phyloP scores from a whole-genome alignment of 2,888 invertebrate species.

The Cepaea hortensis region DNA sequence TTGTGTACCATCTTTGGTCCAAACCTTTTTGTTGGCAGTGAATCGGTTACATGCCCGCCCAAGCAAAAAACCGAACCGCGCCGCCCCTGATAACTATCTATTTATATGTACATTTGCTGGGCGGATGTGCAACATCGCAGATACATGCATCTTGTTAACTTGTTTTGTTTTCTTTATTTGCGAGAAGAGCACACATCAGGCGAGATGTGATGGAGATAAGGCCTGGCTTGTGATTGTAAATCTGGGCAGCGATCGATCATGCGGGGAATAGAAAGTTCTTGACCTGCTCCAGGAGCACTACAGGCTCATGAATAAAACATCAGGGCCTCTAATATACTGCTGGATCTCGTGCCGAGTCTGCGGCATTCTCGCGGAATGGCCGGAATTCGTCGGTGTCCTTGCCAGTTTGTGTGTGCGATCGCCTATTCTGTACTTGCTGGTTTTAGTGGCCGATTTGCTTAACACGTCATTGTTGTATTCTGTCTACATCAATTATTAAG shows the following conservation, averaged over 20 bases:
- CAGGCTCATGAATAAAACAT: slow-evolving; percentile 29
- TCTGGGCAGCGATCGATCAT: slow-evolving; percentile 12
- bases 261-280: not conserved
- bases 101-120: not conserved
- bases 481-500: no score
- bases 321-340: not conserved
- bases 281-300: not conserved
- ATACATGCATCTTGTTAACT: not conserved
- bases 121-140: not conserved
- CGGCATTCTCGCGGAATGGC: not conserved
- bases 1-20: no score
- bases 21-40: no score
- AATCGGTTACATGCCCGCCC: no score
- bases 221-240: not conserved
- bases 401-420: not conserved
- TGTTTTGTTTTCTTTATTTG: not conserved
- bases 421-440: not conserved
- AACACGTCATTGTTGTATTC: no score
- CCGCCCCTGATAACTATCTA: no score
- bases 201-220: not conserved
- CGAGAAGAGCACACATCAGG: not conserved
- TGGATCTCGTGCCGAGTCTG: not conserved
- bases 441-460: not conserved
- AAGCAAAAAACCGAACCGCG: no score
- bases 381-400: not conserved